Evolutionary conservation across 1,140 invertebrate species (phyloP).

Genomic region (Drosophila ogumai): DNA sequence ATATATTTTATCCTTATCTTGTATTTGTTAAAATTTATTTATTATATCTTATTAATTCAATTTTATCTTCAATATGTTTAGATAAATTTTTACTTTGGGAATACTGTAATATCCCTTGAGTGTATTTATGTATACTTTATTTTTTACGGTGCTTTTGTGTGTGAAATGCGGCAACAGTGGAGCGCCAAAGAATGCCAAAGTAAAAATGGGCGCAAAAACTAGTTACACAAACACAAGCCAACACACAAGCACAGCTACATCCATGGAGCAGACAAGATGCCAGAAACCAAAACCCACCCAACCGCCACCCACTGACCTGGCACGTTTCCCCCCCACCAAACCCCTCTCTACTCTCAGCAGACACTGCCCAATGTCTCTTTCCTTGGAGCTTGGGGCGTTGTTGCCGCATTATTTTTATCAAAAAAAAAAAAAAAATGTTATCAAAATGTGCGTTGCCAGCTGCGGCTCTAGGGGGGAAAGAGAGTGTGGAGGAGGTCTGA

Average conservation of each 20-base stretch:
- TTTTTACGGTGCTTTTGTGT: conserved; percentile 21
- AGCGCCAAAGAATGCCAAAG: conserved; percentile 67
- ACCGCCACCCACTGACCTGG: conserved; percentile 78
- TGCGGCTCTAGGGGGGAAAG: conserved; percentile 26
- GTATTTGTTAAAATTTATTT: background rate
- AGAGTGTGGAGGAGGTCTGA: background rate
- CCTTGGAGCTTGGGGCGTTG: conserved; percentile 59
- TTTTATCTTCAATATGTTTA: too few species aligned
- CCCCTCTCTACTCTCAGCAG: conserved; percentile 2
- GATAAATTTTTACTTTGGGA: background rate
- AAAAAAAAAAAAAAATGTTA: conserved; percentile 55
- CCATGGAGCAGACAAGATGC: conserved; percentile 58
- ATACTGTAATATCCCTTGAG: background rate
- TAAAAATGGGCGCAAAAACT: conserved; percentile 78
- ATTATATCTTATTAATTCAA: background rate
- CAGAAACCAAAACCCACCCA: conserved; percentile 43
- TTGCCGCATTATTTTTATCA: conserved; percentile 81
- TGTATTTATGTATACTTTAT: conserved; percentile 6
- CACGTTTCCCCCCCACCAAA: conserved; percentile 45
- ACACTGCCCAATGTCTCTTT: conserved; percentile 9
- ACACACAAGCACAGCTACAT: conserved; percentile 37
- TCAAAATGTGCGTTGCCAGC: conserved; percentile 82
- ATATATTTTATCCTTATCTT: background rate
- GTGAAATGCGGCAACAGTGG: conserved; percentile 68
- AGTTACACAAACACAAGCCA: conserved; percentile 66